Base-by-base conservation (phyloP, 1,140 invertebrate genomes). In the Drosophila guanche region DNA sequence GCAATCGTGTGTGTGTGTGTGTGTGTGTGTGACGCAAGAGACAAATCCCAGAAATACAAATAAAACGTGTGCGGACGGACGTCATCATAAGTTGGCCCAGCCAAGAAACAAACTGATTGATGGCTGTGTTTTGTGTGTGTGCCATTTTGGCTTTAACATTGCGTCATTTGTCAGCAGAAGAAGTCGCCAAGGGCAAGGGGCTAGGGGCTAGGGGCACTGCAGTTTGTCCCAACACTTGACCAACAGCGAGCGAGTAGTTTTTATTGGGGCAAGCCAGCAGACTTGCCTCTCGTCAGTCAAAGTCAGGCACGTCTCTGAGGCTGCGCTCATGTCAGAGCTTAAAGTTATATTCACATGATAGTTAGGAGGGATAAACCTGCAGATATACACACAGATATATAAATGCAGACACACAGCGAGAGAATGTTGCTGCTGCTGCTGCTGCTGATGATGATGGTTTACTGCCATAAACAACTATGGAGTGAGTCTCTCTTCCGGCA, bases 381-480 rank as follows among this genome's bases (percentile, higher is more conserved):
- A 65, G 43, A 20, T 50, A 16, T 8, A 45, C 6, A 14, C 10
- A 33, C 23, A 50, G 25, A 20, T 7, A 37, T 22, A 43, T 27
- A 20, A 20, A 20, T 20, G 16, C 16, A 20, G 16, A 20, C 16
- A 20, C 16, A 20, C 16, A 20, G 16, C 16, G 16, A 20, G 16
- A 20, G 16, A 20, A 20, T 20, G 16, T 20, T 20, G 16, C 16
- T 20, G 16, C 16, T 20, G 16, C 16, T 20, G 16, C 16, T 20
- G 77, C 71, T 62, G 65, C 57, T 67, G 63, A 72, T 45, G 52
- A 60, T 58, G 54, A 48, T 55, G 51, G 42, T 22, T 27, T 20
- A 56, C 62, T 68, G 66, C 85, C 78, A 86, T 86, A 86, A 86
- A 86, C 83, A 86, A 85, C 81, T 86, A 86, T 76, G 63, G 76